A percentile compares a stretch with the other conserved stretches of the same genome.
These are phyloP conservation scores for Botrylloides violaceus DNA, from an alignment of 23 tunicate species.

Conservation along the genomic window DNA sequence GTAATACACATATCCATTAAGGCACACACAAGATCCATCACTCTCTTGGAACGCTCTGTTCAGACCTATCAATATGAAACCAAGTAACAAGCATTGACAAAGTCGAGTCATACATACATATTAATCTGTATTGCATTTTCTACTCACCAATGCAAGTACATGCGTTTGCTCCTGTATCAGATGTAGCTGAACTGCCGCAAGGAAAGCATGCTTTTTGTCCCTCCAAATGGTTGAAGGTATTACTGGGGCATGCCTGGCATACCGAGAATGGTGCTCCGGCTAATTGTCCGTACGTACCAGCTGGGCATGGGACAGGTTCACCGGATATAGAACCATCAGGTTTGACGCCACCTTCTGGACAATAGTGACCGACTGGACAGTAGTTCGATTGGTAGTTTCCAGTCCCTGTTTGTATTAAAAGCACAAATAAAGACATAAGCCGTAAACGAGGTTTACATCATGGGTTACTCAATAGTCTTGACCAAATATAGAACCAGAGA, in stretches of 20 bases:
- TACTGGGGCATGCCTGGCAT: constrained; percentile 63
- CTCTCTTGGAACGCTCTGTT: constrained; percentile 88
- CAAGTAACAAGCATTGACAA: background rate
- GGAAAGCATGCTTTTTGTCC: constrained; percentile 94
- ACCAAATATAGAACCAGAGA: no score
- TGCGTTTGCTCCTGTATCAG: constrained; percentile 48
- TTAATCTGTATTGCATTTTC: background rate
- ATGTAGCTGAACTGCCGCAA: constrained; percentile 83
- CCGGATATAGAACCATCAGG: constrained; percentile 75
- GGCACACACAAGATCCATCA: constrained; percentile 94
- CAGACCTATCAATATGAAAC: constrained; percentile 34
- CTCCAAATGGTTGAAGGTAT: constrained; percentile 78
- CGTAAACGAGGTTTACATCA: no score
- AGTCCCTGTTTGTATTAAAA: no score
- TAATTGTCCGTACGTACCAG: constrained; percentile 69
- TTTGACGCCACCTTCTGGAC: constrained; percentile 87
- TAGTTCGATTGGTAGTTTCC: constrained; percentile 70
- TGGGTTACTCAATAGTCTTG: no score
- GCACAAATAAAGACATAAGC: no score
- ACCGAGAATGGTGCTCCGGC: constrained; percentile 64
- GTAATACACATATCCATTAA: constrained; percentile 76
- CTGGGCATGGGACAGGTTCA: constrained; percentile 83
- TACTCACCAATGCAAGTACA: constrained; percentile 79
- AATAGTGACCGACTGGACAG: constrained; percentile 91
- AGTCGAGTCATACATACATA: no score